Evolutionary conservation across 2,888 invertebrate species (phyloP), one percentile per base, ranked within the genome.

Genomic region (Eilema sororculum): DNA sequence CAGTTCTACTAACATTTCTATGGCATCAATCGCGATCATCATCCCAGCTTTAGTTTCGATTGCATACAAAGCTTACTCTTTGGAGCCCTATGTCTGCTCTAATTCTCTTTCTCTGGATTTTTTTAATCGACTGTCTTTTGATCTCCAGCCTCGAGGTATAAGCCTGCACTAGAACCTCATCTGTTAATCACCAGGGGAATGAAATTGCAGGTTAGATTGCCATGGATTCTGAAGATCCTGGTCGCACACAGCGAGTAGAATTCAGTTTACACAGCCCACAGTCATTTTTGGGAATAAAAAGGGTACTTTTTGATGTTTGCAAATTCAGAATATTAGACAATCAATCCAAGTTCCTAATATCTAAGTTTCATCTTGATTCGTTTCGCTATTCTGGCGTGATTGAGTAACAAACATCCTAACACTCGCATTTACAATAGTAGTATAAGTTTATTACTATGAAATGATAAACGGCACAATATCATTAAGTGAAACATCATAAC

Each of bases 401-500:
- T 52, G 52, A 52, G 52, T 9, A 52, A 9, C 52, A n/a, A 52
- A 52, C 20, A 41, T 16, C 16, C 1, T 46, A 46, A 4, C 46
- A 52, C 9, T 52, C 52, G 52, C n/a, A 52, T 52, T 52, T 41
- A 37, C 12, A 41, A 41, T 52, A 20, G 8, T 9, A 52, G n/a
- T 52, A 8, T 52, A 8, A n/a, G 20, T 28, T 64, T 41, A 33
- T 60, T 59, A 62, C 61, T 30, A 70, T 60, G 30, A 62, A 46
- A 70, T n/a, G 10, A 65, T 57, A 62, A 64, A 67, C 22, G 37
- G 59, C 25, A 33, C 61, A 70, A 57, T 67, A 67, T 67, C 22
- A 28, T 25, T 58, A 63, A 70, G 63, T 71, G 67, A 60, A 67
- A 64, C 60, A 61, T 67, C 59, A 69, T 69, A 59, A n/a, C 25